Base-by-base conservation (phyloP, 1,140 invertebrate species). In the Paramacrobiotus metropolitanus region DNA sequence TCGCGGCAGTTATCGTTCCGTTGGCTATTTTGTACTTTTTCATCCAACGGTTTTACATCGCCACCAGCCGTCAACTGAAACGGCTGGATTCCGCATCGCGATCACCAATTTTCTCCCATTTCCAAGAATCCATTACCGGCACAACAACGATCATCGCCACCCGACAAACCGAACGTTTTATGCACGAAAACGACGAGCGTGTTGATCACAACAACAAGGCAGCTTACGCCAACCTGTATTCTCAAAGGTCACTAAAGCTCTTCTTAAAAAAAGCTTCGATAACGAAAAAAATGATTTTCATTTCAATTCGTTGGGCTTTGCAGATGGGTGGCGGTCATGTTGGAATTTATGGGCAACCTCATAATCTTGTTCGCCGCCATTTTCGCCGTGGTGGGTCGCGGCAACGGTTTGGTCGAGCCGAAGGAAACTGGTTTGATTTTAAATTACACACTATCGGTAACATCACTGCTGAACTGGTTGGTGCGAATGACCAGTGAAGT, bases 1-100 rank as follows among this genome's bases (percentile, higher is more conserved):
- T n/a, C n/a, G n/a, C n/a, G n/a, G n/a, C n/a, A 3, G 81, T 90
- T 45, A 82, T 92, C 63, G 48, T 93, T 63, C 89, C 90, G 4
- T 81, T 95, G 67, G 83, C 80, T 45, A 64, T 88, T 18, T 65
- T 94, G 44, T 95, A 95, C 75, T 88, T 88, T 70, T 82, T 93
- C 66, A 82, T 91, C 65, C 79, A 82, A 73, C 63, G 65, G 30
- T 73, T 75, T 64, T 79, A 77, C 67, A 70, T 79, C 2, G 68
- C 72, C 1, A 76, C 76, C 1, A 75, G 76, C 0, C 67, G 79
- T 45, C 78, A 80, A 61, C 64, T 79, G 44, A 77, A 76, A 62
- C 65, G 77, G n/a, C 68, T 80, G 1, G 76, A 78, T 61, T 76
- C 75, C 2, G 73, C 72, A 1, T 69, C 73, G 0, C 65, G 74